Evolutionary conservation across 1,140 invertebrate species (phyloP).

Genomic region (Anadara kagoshimensis): DNA sequence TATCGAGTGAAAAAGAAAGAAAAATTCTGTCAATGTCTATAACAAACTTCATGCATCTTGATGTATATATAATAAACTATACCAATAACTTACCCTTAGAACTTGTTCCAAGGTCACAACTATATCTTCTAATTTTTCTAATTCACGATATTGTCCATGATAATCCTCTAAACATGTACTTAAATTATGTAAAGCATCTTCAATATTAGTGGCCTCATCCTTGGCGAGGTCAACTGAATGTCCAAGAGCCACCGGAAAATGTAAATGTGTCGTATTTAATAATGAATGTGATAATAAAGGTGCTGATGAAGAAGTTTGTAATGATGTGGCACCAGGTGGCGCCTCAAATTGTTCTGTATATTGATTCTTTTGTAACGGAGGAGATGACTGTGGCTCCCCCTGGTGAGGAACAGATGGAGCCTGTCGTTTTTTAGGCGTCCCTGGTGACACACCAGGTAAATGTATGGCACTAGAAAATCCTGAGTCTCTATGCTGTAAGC

Average conservation of each 20-base stretch:
- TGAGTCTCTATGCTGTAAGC: conserved; percentile 17
- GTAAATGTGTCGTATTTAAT: conserved; percentile 18
- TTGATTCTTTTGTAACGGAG: not conserved
- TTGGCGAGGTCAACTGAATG: conserved; percentile 40
- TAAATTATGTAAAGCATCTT: conserved; percentile 67
- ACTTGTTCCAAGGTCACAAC: conserved; percentile 70
- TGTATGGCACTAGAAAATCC: conserved; percentile 27
- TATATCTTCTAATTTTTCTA: conserved; percentile 73
- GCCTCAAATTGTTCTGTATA: conserved; percentile 1
- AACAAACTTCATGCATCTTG: too few relatives aligned
- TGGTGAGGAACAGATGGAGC: not conserved
- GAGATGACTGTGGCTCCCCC: not conserved
- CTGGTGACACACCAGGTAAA: conserved; percentile 12
- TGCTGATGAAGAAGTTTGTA: conserved; percentile 13
- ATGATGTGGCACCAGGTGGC: not conserved
- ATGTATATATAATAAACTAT: too few relatives aligned
- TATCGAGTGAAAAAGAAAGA: too few relatives aligned
- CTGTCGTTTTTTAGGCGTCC: not conserved
- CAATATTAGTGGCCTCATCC: conserved; percentile 58
- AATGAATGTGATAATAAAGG: conserved; percentile 12
- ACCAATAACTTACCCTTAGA: conserved; percentile 64
- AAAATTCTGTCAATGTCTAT: too few relatives aligned
- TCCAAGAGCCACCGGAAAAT: conserved; percentile 44
- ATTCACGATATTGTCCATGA: conserved; percentile 75
- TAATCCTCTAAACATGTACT: conserved; percentile 74